These are phyloP conservation scores for Octodon degus DNA, from an alignment of 2,113 vertebrate species.

Conservation along the genomic window DNA sequence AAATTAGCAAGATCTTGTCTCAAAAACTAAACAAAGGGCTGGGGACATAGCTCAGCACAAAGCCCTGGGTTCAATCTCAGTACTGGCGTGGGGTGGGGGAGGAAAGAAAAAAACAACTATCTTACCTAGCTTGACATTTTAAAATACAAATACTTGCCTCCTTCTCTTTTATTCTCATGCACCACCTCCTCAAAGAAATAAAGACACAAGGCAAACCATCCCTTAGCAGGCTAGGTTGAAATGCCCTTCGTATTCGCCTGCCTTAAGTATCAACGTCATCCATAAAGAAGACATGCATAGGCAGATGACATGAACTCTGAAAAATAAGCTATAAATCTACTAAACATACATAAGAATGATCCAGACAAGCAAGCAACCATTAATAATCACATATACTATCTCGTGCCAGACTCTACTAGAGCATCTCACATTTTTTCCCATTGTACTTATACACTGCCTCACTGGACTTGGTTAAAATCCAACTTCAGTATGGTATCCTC, in stretches of 20 bases:
- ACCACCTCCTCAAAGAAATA: conserved; percentile 20
- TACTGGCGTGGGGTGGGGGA: neutral
- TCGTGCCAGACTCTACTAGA: neutral
- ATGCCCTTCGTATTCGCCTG: neutral
- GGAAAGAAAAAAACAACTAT: neutral
- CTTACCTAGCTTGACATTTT: neutral
- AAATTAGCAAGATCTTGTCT: neutral
- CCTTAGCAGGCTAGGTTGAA: neutral
- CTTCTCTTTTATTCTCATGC: neutral
- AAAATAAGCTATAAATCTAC: neutral
- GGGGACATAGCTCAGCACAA: neutral
- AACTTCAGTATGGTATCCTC: neutral
- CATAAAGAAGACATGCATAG: neutral
- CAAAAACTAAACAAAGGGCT: neutral
- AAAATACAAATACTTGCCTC: neutral
- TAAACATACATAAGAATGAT: neutral
- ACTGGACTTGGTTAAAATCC: conserved; percentile 2
- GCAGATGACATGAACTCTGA: neutral
- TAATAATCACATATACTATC: neutral
- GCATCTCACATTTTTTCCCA: neutral
- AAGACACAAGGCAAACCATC: neutral
- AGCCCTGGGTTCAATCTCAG: neutral
- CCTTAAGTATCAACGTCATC: neutral
- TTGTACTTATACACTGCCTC: neutral
- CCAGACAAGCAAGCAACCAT: neutral